Evolutionary conservation across 2,888 invertebrate species (phyloP), one percentile per base, ranked within the genome.

Genomic region (Macropis europaea): DNA sequence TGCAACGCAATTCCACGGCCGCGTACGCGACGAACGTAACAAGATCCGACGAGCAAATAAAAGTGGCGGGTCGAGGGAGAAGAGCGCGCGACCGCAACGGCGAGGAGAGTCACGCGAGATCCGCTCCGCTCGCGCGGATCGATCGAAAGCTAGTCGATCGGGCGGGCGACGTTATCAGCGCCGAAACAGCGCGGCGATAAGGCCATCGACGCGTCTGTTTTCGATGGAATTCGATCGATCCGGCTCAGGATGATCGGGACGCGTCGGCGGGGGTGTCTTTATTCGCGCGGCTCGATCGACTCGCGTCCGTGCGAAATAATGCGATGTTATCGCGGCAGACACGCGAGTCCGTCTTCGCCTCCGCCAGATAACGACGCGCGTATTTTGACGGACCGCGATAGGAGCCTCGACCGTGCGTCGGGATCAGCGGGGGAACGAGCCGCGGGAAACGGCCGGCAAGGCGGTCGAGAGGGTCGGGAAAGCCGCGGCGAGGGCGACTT

Each of bases 211-310:
- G 54, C 69, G 69, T 71, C 76, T 73, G 73, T 70, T 87, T 87
- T 83, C 84, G 77, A 81, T 78, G 85, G 86, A 85, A 87, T 87
- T 86, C 86, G 82, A 86, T 84, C 88, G 87, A 88, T 86, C 87
- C 82, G 87, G 82, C 86, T 85, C 82, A 78, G 74, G 77, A 78
- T 76, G 75, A 68, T 60, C 68, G 64, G 47, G 64, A 9, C 15
- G 17, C 48, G 38, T 22, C 13, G 32, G 45, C 42, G 52, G 72
- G 28, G 24, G 42, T 48, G 63, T 71, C 59, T 73, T 71, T 72
- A 61, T 56, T 53, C 73, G 43, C 73, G 43, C 26, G 30, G 48
- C 42, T 57, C 53, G 73, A 67, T 73, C 61, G 67, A 73, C 62
- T 73, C 54, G 56, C 24, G 34, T 50, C 30, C 56, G 48, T 17